phyloP scores from a whole-genome alignment of 2,797 vertebrate genomes.

The Onychomys leucogaster region DNA sequence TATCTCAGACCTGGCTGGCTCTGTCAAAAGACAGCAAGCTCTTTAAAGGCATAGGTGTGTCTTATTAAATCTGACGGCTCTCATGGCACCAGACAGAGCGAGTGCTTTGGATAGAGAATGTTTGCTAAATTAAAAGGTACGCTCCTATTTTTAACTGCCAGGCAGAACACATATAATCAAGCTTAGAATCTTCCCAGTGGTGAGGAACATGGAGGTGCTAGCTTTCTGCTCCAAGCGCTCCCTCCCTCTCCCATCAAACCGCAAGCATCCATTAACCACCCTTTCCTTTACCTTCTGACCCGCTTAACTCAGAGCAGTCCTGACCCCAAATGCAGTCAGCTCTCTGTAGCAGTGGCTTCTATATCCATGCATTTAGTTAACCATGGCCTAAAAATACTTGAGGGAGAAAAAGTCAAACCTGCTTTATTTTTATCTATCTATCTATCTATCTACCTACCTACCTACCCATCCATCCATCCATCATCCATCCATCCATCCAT shows the following conservation, averaged over 20 bases:
- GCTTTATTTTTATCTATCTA: too few species aligned
- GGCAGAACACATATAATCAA: constrained; percentile 49
- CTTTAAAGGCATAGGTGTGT: background rate
- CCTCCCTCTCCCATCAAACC: background rate
- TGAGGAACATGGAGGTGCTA: background rate
- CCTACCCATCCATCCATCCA: too few species aligned
- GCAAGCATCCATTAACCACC: background rate
- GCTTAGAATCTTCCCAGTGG: background rate
- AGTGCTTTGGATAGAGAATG: background rate
- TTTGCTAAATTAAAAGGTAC: constrained; percentile 42
- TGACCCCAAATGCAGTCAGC: background rate
- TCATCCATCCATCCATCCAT: too few species aligned
- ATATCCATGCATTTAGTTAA: background rate
- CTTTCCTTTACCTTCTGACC: background rate
- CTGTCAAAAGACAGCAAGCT: background rate
- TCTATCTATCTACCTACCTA: too few species aligned
- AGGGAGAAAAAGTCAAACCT: background rate
- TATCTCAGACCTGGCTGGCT: background rate
- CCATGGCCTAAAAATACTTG: background rate
- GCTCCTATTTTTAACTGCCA: background rate
- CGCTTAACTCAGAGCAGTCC: background rate
- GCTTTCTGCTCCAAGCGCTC: background rate
- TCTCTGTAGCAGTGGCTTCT: background rate
- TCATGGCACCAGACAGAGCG: background rate
- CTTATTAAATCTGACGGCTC: background rate